These are phyloP conservation scores for Psylliodes chrysocephalus DNA, from an alignment of 2,888 invertebrate species.

Conservation along the genomic window DNA sequence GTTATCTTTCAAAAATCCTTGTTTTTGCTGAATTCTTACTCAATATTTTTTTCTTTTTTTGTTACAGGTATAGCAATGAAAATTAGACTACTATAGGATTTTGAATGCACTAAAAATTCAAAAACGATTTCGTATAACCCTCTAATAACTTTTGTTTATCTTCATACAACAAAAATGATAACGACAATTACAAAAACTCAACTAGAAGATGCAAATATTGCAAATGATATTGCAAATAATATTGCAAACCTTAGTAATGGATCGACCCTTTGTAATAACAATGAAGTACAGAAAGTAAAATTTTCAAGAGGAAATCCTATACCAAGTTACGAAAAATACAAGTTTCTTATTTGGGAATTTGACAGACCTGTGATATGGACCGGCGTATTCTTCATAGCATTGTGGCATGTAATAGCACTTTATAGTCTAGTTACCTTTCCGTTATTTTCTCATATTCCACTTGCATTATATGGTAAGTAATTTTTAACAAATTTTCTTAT, in stretches of 20 bases:
- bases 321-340: conserved; percentile 42
- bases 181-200: not conserved
- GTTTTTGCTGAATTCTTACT: no score
- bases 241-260: no score
- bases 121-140: no score
- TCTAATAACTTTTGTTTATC: no score
- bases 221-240: not conserved
- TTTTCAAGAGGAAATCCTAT: conserved; percentile 10
- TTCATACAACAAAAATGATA: not conserved
- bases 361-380: conserved; percentile 51
- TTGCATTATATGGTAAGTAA: conserved; percentile 48
- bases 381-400: conserved; percentile 44
- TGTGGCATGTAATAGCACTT: conserved; percentile 45
- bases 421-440: conserved; percentile 38
- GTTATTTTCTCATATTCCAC: conserved; percentile 22
- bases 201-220: not conserved
- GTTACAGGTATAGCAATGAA: not conserved
- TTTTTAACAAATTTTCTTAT: no score
- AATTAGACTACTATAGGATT: not conserved
- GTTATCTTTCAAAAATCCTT: no score
- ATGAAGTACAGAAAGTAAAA: not conserved
- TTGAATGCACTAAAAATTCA: no score
- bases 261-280: not conserved
- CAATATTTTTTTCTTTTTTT: not conserved
- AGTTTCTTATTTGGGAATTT: conserved; percentile 49